Evolutionary conservation across 1,140 invertebrate genomes (phyloP), one percentile per base, ranked within the genome.

Genomic region (Artemia franciscana): DNA sequence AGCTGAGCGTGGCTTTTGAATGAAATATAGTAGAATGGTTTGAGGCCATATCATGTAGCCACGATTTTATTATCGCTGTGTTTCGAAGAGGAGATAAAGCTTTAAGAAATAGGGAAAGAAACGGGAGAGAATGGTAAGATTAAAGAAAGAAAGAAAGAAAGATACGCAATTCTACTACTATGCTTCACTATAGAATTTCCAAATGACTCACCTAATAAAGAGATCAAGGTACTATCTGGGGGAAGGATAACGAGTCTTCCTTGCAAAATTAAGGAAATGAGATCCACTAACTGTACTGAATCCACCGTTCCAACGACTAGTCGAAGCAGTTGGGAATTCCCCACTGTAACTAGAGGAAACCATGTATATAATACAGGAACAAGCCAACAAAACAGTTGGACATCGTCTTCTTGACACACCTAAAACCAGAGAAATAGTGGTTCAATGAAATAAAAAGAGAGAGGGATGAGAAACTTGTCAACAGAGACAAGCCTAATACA

Each of bases 301-400:
- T 96, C 91, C 60, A 94, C 80, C 60, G 85, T 84, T 0, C 88
- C 86, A 3, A 95, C 84, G 65, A 94, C 84, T 64, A 91, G 79
- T 70, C 88, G 82, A 65, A 96, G 72, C 58, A 95, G 76, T 67
- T 88, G 84, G 61, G 83, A 80, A 72, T 92, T 89, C 65, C 90
- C 90, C 60, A 90, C 78, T 7, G 85, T 81, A 68, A 88, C 82
- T 66, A 83, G 83, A 69, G 88, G 84, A 73, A 93, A 95, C 73
- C 88, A 86, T 70, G 82, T 82, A 71, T 90, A 97, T 58, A 95
- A 79, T 70, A 92, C 88, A 56, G 91, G 88, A 72, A 94, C 80
- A 59, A 97, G 75, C 79, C 84, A 95, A 68, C 88, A 85, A 69
- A 94, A 82, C 68, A 93, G 78, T 67, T 82, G 79, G 24, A 88